Evolutionary conservation across 2,113 vertebrate genomes (phyloP).

Genomic region (Erinaceus europaeus): DNA sequence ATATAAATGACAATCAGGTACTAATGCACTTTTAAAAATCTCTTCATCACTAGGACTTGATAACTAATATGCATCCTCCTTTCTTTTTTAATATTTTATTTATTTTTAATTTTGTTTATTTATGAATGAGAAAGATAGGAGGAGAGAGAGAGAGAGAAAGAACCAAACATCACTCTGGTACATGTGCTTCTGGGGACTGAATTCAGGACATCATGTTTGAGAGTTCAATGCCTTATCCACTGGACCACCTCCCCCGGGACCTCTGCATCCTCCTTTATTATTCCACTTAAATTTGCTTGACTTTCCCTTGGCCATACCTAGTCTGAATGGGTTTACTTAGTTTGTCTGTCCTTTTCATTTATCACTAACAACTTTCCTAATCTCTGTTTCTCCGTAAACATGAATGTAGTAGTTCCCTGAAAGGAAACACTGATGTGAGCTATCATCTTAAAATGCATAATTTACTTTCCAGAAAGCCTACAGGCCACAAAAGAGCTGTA

Average conservation of each 20-base stretch:
- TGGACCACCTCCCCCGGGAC: too few species aligned
- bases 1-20: not conserved
- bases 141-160: too few species aligned
- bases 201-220: too few species aligned
- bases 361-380: not conserved
- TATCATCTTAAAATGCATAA: not conserved
- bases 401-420: not conserved
- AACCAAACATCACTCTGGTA: too few species aligned
- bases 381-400: conserved; percentile 20
- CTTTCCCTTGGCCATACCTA: not conserved
- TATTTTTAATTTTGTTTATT: too few species aligned
- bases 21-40: not conserved
- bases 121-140: too few species aligned
- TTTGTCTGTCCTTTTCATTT: not conserved
- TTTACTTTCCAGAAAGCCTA: not conserved
- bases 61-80: not conserved
- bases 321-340: not conserved
- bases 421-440: not conserved
- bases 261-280: too few species aligned
- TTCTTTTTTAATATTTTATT: too few species aligned
- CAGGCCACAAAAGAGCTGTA: not conserved
- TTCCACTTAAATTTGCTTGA: not conserved
- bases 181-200: too few species aligned
- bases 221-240: too few species aligned
- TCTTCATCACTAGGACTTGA: not conserved